Base-by-base conservation (phyloP, 2,797 vertebrate genomes). In the Fistularia commersonii region DNA sequence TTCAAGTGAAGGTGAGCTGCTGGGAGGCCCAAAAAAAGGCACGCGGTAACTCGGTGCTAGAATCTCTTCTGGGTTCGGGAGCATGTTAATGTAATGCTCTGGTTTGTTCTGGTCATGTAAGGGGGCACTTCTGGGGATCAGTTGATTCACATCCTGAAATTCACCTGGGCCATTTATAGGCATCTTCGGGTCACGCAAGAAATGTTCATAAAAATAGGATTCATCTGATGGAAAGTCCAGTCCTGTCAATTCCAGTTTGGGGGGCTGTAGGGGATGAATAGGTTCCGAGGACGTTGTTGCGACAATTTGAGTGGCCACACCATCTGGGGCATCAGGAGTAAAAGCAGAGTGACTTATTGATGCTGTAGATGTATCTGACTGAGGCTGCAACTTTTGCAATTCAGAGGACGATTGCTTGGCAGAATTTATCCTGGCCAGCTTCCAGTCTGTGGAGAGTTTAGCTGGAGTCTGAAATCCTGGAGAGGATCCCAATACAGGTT, bases 1-100 rank as follows among this genome's bases (percentile, higher is more conserved):
- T 45, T 89, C 78, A 62, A 87, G 87, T 63, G 83, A 81, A 11
- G 55, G 57, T 31, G 88, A 89, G n/a, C 86, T 76, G 13, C 69
- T 56, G 31, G 84, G 76, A 0, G 87, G 86, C 69, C 64, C 76
- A 0, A 72, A 68, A 42, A 87, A 85, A 82, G 90, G 87, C 77
- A 87, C 76, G 46, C 77, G 66, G 71, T 79, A 78, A 44, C 83
- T 82, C 42, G 81, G 84, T 61, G 69, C 75, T 38, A 83, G 55
- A 37, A 76, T 48, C 42, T 70, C 57, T 31, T 73, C 56, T 53
- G 63, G 60, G 34, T 67, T 74, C 3, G 58, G 40, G n/a, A 54
- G 47, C 15, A 65, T 65, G 60, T 77, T 69, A 41, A 55, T 45
- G 14, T 57, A 61, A 36, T 10, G 35, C 8, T 34, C 37, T 40